Base-by-base conservation (phyloP, 2,888 invertebrate species). In the Embidobia sp. region DNA sequence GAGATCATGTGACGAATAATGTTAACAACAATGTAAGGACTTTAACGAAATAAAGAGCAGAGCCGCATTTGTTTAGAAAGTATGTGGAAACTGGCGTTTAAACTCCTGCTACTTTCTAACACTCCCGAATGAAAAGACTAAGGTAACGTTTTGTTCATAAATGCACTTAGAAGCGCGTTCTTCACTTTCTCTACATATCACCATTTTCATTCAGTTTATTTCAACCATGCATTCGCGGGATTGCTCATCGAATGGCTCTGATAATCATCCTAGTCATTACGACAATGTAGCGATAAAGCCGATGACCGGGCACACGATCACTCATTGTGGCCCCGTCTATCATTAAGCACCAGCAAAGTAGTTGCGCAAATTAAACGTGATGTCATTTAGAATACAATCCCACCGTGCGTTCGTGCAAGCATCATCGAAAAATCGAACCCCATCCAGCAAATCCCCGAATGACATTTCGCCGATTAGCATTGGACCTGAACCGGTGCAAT, bases 121-220 rank as follows among this genome's bases (percentile, higher is more conserved):
- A 74, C 69, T 74, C 78, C 78, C 70, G 78, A 74, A 74, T 66
- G 55, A 66, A 66, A 74, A 57, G 40, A 46, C 59, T 57, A 66
- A 78, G 78, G 78, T 78, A 78, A 78, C 22, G 67, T 66, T 66
- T 40, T 57, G 61, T 66, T 78, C 55, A 70, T 70, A 67, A 75
- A 70, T 78, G 78, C 78, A 78, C 78, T 78, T 74, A 74, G 67
- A 78, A 59, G 35, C 73, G 78, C 73, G 69, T 74, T 78, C 64
- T 74, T 64, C 74, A 78, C 78, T 70, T 74, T 78, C 73, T 74
- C 74, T 73, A 78, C 78, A 66, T 70, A 70, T 76, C 76, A 76
- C 73, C 73, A 73, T 78, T 73, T 53, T 74, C 78, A 70, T 78
- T 78, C 70, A 69, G 78, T 78, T 73, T 63, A 78, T 78, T 70